Base-by-base conservation (phyloP, 2,797 vertebrate genomes). In the Mormyrus proboscirostris region DNA sequence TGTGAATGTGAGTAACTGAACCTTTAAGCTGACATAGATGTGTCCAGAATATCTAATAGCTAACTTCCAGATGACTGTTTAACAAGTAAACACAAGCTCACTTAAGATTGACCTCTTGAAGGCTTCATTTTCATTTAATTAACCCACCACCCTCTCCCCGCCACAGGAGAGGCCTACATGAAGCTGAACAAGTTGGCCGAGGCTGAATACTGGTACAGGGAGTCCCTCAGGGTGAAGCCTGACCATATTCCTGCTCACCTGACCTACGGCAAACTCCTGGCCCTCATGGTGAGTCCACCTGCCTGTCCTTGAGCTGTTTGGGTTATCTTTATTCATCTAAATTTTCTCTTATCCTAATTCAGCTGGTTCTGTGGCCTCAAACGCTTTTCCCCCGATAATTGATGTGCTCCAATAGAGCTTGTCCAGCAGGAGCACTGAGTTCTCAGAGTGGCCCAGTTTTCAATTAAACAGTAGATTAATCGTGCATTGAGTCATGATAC, bases 191-290 rank as follows among this genome's bases (percentile, higher is more conserved):
- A 92, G 12, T 93, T 97, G 59, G 90, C 95, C 0, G 96, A 97
- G 92, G 96, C 96, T 86, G 96, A 97, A 90, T 94, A 89, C 50
- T 97, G 96, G 96, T 97, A 97, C 0, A 89, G 95, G 93, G 96
- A 97, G 88, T 97, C 96, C 0, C n/a, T 97, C 91, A 92, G 93
- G 89, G 95, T 96, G 90, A 97, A 97, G 93, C 95, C 94, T 0
- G 96, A 97, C 90, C 96, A 97, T 91, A 96, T 97, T 49, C 96
- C 96, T 50, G 96, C 96, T 86, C 96, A 97, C 90, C 95, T 97
- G 65, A 97, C 96, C 19, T 97, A 96, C 0, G 96, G 96, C 79
- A 97, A 97, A 41, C 93, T 97, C 2, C 92, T 97, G 22, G 95
- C 96, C 85, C 91, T 96, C 22, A 97, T 95, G 65, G 96, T 97